Evolutionary conservation across 2,888 invertebrate species (phyloP), one percentile per base, ranked within the genome.

Genomic region (Ormyrus thymus): DNA sequence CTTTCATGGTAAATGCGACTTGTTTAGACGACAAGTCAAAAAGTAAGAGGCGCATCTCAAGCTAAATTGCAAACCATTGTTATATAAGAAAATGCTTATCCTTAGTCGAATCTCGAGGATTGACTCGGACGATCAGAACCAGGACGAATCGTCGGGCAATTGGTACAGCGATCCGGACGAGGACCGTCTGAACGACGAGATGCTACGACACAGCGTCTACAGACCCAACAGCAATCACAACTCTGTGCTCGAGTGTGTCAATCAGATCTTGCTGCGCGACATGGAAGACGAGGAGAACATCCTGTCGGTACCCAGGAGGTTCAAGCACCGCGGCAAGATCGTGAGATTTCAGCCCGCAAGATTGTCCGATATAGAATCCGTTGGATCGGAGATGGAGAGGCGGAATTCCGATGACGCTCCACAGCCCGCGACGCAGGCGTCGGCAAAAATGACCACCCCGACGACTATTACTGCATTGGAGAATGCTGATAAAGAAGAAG

Each of bases 121-220:
- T 45, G 85, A 85, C 13, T 77, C 85, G 9, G 86, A 86, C 7
- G 86, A 86, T 13, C 84, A 86, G 10, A 70, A 53, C 9, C 78
- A 83, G 11, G 91, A 91, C 68, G 93, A 93, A 83, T 91, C 92
- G 6, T 93, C 92, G 84, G 95, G 95, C 84, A 95, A 95, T 88
- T 95, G 95, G 95, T 96, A 96, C 89, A 95, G 95, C 86, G 95
- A 95, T 86, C 94, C 94, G 62, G 95, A 96, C 86, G 95, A 95
- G 83, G 93, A 94, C 81, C 93, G 94, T 76, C 92, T 93, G 43
- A 92, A 92, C 86, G 94, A 94, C 86, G 89, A 89, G 15, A 86
- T 87, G 4, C 87, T 89, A 45, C 84, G 88, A 43, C 88, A 89
- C 80, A 88, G 85, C 70, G 84, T 87, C 0, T 90, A 89, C 75